Base-by-base conservation (phyloP, 2,797 vertebrate genomes). In the Eurystomus glaucurus region DNA sequence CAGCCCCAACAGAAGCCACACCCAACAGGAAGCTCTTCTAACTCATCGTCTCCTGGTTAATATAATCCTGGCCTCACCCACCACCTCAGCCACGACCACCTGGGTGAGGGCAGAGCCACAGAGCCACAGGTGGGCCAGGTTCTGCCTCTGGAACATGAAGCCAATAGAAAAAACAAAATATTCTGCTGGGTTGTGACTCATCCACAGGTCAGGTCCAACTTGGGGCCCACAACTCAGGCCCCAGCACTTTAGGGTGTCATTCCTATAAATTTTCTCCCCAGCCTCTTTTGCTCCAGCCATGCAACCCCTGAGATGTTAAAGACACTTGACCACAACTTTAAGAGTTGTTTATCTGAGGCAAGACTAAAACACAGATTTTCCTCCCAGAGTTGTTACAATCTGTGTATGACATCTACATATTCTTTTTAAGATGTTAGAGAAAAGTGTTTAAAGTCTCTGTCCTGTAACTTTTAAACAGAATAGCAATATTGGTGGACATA, bases 311-410 rank as follows among this genome's bases (percentile, higher is more conserved):
- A 90, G 22, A n/a, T 39, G 29, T 5, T 54, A 62, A 69, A 74
- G 13, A 25, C 16, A 28, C 43, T 31, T 72, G 33, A 57, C 7
- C 7, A 29, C 21, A 50, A 92, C 37, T 51, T 12, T 66, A 71
- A 61, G 0, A 3, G 10, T 25, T 41, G 3, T 66, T 91, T 76
- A 19, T 22, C 10, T 83, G 35, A 66, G 37, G 25, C 0, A 0
- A 51, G 21, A 72, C 5, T 79, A 65, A 83, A 85, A 17, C 33
- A 54, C 16, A 19, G 20, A 15, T 6, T 66, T 90, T 39, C 31
- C 26, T 66, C 25, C 5, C 9, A 33, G 33, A 70, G 29, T 15
- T 93, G 91, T 87, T 72, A 8, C 6, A 64, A 28, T 48, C 31
- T 16, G 20, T 16, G 20, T 6, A 8, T 50, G 48, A 20, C 3